Base-by-base conservation (phyloP, 2,888 invertebrate species). In the Lasioglossum pauxillum region DNA sequence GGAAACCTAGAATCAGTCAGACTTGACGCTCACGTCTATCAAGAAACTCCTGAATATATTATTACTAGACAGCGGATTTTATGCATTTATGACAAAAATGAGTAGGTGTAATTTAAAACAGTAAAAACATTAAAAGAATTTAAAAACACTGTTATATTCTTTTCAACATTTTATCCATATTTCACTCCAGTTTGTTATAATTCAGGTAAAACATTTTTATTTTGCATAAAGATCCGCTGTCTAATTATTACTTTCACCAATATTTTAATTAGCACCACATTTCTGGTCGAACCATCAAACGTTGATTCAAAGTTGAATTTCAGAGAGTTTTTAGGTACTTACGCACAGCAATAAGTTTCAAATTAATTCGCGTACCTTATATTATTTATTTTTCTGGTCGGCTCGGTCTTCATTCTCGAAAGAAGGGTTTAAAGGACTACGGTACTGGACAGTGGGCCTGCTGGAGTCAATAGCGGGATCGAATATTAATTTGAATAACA, bases 351-450 rank as follows among this genome's bases (percentile, higher is more conserved):
- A 53, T 53, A n/a, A n/a, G 75, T 60, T 85, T 76, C 78, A 88
- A 91, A 91, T 93, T 92, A 92, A 92, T 93, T 91, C 86, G 44
- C 89, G 60, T 89, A 85, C 86, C 90, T 92, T 90, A 89, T 90
- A 89, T 90, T 90, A 91, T 92, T 93, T 89, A 91, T 90, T 91
- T 90, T 88, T 80, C 81, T 80, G 75, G 71, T 71, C 41, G 74
- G 75, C 78, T 41, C 84, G 81, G 77, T 78, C 75, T 82, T 16
- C 23, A 35, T 80, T 82, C 27, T 38, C 35, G 72, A 41, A n/a
- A 53, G 53, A n/a, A n/a, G 23, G 53, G 10, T 53, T 23, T 8
- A 53, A 8, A 53, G 53, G 2, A 53, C 53, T n/a, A 10, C n/a
- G n/a, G 8, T 10, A 10, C 23, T n/a, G n/a, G 53, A 3, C n/a